These are phyloP conservation scores for Episyrphus balteatus DNA, from an alignment of 1,140 invertebrate genomes.

Conservation along the genomic window DNA sequence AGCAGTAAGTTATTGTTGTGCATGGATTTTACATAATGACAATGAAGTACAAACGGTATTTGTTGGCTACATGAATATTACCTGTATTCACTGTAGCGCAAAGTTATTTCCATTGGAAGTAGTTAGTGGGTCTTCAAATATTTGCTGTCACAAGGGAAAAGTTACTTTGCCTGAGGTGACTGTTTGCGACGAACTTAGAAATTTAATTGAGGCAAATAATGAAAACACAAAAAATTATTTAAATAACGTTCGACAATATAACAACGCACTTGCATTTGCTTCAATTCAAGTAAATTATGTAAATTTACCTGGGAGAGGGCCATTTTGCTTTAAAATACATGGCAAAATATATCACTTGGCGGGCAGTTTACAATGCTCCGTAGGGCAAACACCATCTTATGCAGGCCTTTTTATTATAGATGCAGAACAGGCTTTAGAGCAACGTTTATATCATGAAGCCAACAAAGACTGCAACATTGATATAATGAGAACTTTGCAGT, in stretches of 20 bases:
- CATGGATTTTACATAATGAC: too few relatives aligned
- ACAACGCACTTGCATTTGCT: background rate
- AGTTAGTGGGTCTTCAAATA: background rate
- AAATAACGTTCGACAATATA: background rate
- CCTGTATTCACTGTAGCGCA: background rate
- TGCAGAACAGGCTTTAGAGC: too few relatives aligned
- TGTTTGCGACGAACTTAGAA: background rate
- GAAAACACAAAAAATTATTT: background rate
- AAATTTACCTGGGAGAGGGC: background rate
- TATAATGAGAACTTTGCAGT: too few relatives aligned
- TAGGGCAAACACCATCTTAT: background rate
- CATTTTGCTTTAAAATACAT: background rate
- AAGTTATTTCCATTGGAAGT: background rate
- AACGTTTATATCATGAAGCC: too few relatives aligned
- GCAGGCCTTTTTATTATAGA: background rate
- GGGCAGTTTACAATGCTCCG: background rate
- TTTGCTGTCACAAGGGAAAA: background rate
- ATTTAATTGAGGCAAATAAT: background rate
- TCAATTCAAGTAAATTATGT: background rate
- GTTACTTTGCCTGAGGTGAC: background rate
- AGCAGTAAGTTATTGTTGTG: background rate
- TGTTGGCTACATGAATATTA: background rate
- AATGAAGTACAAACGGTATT: background rate
- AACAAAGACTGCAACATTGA: too few relatives aligned
- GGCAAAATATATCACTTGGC: too few relatives aligned